A percentile compares a stretch with the other conserved stretches of the same genome.
These are phyloP conservation scores for Phenganax stokvisi DNA, from an alignment of 92 coral and sea anemone genomes.

Conservation along the genomic window DNA sequence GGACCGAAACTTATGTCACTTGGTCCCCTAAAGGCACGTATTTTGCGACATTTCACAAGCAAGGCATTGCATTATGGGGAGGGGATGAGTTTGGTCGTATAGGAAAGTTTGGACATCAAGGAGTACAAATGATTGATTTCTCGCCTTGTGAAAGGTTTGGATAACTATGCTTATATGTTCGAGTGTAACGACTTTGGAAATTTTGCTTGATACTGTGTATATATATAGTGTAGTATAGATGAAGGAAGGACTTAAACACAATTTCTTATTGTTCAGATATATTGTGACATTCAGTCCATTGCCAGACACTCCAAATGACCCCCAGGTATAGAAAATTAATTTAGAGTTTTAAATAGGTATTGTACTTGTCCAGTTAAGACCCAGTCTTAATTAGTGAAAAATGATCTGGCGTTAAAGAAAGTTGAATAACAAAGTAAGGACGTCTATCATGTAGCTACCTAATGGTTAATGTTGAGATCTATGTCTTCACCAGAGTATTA, in stretches of 20 bases:
- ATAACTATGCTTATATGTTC: not conserved
- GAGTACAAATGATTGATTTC: conserved; percentile 94
- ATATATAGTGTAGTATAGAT: no score
- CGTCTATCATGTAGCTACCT: not conserved
- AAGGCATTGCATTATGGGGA: conserved; percentile 98
- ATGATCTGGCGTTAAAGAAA: no score
- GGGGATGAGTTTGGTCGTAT: conserved; percentile 87
- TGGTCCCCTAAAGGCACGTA: conserved; percentile 96
- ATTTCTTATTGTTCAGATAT: conserved; percentile 54
- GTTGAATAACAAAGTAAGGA: not conserved
- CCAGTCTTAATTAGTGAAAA: not conserved
- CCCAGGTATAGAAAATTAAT: conserved; percentile 60
- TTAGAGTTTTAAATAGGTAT: not conserved
- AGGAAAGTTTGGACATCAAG: conserved; percentile 87
- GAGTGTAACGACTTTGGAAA: not conserved
- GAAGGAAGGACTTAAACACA: not conserved
- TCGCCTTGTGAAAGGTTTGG: conserved; percentile 94
- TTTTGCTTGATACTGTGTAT: not conserved
- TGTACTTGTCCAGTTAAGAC: not conserved
- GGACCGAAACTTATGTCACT: conserved; percentile 95
- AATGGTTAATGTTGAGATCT: not conserved
- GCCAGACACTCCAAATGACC: conserved; percentile 81
- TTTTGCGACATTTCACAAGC: conserved; percentile 87
- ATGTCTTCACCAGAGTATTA: conserved; percentile 58
- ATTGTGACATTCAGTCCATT: conserved; percentile 95